Conservation (phyloP, 2,888 invertebrate genomes). For the Ormia ochracea region DNA sequence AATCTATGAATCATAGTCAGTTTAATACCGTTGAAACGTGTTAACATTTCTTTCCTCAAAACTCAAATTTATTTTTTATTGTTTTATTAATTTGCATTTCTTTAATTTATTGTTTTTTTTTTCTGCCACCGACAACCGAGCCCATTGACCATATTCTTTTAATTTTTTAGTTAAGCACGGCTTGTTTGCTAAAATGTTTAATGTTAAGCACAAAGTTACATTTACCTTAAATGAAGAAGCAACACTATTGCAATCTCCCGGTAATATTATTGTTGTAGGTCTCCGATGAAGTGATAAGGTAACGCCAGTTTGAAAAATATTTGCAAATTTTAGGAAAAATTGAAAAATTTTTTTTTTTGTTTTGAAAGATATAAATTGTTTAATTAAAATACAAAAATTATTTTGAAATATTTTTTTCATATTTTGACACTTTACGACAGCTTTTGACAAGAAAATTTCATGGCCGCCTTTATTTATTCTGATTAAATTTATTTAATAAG, state of each 20-base stretch:
- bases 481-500: too few species aligned
- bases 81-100: background rate
- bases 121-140: constrained; percentile 49
- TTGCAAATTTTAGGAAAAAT: too few species aligned
- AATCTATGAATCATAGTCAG: constrained; percentile 61
- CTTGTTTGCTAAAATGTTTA: constrained; percentile 41
- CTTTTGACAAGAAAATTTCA: too few species aligned
- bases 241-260: constrained; percentile 10
- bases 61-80: constrained; percentile 23
- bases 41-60: constrained; percentile 63
- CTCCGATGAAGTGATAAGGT: background rate
- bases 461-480: too few species aligned
- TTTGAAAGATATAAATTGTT: too few species aligned
- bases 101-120: background rate
- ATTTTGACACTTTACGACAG: too few species aligned
- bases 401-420: too few species aligned
- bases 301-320: too few species aligned
- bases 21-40: constrained; percentile 57
- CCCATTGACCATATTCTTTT: constrained; percentile 57
- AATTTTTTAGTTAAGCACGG: background rate
- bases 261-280: background rate
- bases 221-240: background rate
- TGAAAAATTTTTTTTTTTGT: too few species aligned
- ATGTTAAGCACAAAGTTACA: constrained; percentile 21
- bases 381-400: too few species aligned